phyloP scores from a whole-genome alignment of 2,797 vertebrate genomes.

The Typhlichthys subterraneus region DNA sequence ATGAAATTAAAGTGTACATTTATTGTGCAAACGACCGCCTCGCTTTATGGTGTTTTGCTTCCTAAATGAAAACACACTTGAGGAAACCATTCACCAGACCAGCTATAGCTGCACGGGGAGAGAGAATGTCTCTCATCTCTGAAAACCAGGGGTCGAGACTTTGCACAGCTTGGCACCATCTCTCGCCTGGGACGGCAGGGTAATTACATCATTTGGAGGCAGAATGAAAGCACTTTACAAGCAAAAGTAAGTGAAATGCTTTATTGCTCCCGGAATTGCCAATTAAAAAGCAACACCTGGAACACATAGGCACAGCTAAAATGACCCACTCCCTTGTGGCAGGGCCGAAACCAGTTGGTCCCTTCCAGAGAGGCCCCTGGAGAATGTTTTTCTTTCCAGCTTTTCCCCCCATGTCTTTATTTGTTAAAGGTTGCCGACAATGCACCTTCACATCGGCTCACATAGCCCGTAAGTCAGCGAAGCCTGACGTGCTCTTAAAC shows the following conservation, averaged over 20 bases:
- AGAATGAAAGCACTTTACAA: conserved; percentile 80
- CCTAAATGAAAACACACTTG: conserved; percentile 72
- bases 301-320: conserved; percentile 60
- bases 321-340: conserved; percentile 31
- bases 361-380: conserved; percentile 47
- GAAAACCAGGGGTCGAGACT: conserved; percentile 1
- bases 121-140: conserved; percentile 32
- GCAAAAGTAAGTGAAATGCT: conserved; percentile 72
- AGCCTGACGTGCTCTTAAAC: conserved; percentile 55
- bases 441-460: conserved; percentile 65
- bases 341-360: conserved; percentile 29
- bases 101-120: conserved; percentile 35
- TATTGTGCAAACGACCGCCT: conserved; percentile 65
- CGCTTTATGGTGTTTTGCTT: conserved; percentile 67
- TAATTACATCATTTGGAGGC: conserved; percentile 84
- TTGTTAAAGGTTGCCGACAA: conserved; percentile 66
- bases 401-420: conserved; percentile 38
- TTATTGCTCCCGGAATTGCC: conserved; percentile 78
- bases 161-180: conserved; percentile 34
- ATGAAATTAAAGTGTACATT: conserved; percentile 62
- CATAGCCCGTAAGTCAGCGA: conserved; percentile 67
- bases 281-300: conserved; percentile 85
- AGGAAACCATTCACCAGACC: conserved; percentile 55
- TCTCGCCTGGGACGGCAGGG: conserved; percentile 56
- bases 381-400: conserved; percentile 70